Evolutionary conservation across 2,797 vertebrate genomes (phyloP).

Genomic region (Sebastes steindachneri): DNA sequence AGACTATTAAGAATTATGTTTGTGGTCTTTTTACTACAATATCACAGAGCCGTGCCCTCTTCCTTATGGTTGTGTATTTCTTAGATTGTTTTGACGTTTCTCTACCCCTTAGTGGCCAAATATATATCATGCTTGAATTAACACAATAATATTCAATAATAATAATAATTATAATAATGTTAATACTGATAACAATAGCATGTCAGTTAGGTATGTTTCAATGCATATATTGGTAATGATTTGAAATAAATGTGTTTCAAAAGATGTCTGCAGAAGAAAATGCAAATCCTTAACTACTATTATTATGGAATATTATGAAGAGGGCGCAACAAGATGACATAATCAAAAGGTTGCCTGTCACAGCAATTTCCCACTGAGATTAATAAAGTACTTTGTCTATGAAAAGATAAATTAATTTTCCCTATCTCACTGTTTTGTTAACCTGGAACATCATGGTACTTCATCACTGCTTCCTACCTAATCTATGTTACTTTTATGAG

Average conservation of each 20-base stretch:
- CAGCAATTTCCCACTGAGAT: no score
- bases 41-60: not conserved
- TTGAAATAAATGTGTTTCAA: not conserved
- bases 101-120: not conserved
- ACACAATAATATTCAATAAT: no score
- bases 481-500: not conserved
- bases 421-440: not conserved
- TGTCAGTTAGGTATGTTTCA: not conserved
- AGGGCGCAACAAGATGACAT: no score
- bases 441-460: not conserved
- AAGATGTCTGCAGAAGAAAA: not conserved
- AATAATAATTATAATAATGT: not conserved
- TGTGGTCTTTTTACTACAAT: no score
- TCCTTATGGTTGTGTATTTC: not conserved
- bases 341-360: no score
- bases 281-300: not conserved
- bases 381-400: not conserved
- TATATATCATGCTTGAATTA: not conserved
- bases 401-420: not conserved
- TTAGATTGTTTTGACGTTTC: not conserved
- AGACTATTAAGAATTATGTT: not conserved
- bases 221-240: not conserved
- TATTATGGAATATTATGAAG: not conserved
- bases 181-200: not conserved
- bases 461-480: not conserved